Evolutionary conservation across 2,797 vertebrate genomes (phyloP).

Genomic region (Macrochelys suwanniensis): DNA sequence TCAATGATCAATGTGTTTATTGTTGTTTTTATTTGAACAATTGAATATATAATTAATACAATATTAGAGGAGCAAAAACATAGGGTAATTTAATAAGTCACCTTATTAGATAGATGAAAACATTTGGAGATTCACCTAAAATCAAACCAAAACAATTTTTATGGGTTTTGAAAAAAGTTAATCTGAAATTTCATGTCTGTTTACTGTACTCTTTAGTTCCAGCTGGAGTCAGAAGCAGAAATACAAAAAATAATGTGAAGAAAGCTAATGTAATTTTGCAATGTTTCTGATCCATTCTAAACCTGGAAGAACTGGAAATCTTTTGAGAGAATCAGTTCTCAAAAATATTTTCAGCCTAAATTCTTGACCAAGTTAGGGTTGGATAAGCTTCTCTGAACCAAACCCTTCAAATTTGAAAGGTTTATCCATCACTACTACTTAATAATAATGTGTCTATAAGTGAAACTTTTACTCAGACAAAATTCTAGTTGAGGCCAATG

Average conservation of each 20-base stretch:
- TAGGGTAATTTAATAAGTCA: neutral
- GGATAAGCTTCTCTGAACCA: neutral
- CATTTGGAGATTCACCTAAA: neutral
- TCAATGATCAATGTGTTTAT: neutral
- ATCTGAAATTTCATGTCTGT: neutral
- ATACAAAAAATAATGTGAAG: neutral
- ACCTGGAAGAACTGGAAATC: neutral
- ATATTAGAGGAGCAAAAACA: neutral
- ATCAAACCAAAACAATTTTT: neutral
- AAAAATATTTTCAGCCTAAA: neutral
- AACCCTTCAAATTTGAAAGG: neutral
- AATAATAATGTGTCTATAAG: neutral
- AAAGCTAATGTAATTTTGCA: neutral
- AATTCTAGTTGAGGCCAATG: neutral
- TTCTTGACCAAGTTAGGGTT: neutral
- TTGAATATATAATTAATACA: neutral
- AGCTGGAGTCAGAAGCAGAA: neutral
- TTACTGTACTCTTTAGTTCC: neutral
- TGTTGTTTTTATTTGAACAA: neutral
- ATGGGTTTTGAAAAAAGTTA: neutral
- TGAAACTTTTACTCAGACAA: neutral
- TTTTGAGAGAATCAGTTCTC: neutral
- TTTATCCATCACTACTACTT: neutral
- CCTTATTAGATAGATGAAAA: neutral
- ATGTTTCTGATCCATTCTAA: neutral